Evolutionary conservation across 2,113 vertebrate genomes (phyloP).

Genomic region (Pelmatolapia mariae): DNA sequence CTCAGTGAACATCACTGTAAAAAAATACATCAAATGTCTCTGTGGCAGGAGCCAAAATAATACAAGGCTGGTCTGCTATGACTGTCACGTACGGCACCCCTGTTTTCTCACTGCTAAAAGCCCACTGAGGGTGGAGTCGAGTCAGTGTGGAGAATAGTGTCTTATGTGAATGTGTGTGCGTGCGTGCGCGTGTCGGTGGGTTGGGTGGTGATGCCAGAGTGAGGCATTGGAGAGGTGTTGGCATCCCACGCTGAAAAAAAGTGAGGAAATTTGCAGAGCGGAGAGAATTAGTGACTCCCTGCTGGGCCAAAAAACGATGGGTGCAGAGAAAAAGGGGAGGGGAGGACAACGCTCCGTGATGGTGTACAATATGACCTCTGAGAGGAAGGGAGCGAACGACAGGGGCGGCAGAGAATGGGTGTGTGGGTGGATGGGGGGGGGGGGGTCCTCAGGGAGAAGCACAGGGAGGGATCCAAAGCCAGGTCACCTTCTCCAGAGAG

Average conservation of each 20-base stretch:
- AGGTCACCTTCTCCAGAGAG: conserved; percentile 67
- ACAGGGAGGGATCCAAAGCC: conserved; percentile 45
- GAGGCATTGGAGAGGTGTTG: conserved; percentile 43
- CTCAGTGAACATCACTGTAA: not conserved
- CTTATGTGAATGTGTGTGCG: not conserved
- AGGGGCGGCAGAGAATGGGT: not conserved
- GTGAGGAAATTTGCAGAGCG: conserved; percentile 53
- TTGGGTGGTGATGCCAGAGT: conserved; percentile 3
- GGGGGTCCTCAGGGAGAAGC: conserved; percentile 40
- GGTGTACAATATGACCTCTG: conserved; percentile 56
- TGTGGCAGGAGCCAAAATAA: not conserved
- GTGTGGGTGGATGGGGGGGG: not conserved
- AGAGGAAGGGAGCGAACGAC: not conserved
- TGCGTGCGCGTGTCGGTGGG: not conserved
- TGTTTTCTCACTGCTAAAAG: conserved; percentile 36
- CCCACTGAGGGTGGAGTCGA: not conserved
- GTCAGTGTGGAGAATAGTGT: conserved; percentile 3
- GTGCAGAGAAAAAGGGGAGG: not conserved
- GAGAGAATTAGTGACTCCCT: conserved; percentile 48
- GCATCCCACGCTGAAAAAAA: conserved; percentile 51
- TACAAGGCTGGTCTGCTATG: conserved; percentile 2
- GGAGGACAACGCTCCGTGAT: conserved; percentile 17
- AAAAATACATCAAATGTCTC: conserved; percentile 25
- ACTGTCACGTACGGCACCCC: not conserved
- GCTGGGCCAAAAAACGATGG: conserved; percentile 41